Conservation (phyloP, 2,888 invertebrate species). For the Ochropleura leucogaster region DNA sequence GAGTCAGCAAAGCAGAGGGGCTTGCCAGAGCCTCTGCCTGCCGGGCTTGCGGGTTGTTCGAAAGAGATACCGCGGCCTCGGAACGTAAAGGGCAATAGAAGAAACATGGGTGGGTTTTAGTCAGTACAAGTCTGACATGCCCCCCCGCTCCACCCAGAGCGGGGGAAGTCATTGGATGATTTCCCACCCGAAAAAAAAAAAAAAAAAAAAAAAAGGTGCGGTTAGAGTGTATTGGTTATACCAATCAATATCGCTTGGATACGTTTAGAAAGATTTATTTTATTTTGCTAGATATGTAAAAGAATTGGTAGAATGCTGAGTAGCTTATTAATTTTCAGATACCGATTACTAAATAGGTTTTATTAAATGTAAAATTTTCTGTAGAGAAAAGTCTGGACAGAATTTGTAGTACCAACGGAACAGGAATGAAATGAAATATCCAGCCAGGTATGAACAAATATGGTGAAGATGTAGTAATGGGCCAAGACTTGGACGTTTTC, state of each 20-base stretch:
- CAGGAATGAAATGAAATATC: not conserved
- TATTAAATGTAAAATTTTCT: not conserved
- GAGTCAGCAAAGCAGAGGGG: too few relatives aligned
- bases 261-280: not conserved
- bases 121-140: too few relatives aligned
- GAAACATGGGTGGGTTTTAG: too few relatives aligned
- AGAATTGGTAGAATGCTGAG: not conserved
- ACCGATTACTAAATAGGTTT: not conserved
- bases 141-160: too few relatives aligned
- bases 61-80: too few relatives aligned
- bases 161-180: too few relatives aligned
- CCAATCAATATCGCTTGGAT: not conserved
- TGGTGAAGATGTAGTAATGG: not conserved
- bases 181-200: too few relatives aligned
- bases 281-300: not conserved
- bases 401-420: not conserved
- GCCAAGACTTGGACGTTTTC: not conserved
- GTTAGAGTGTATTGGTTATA: not conserved
- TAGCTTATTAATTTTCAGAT: slow-evolving; percentile 4
- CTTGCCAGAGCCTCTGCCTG: too few relatives aligned
- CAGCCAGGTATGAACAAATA: not conserved
- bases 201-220: too few relatives aligned
- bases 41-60: too few relatives aligned
- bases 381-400: not conserved
- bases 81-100: too few relatives aligned